Base-by-base conservation (phyloP, 2,797 vertebrate genomes). In the Protonibea diacanthus region DNA sequence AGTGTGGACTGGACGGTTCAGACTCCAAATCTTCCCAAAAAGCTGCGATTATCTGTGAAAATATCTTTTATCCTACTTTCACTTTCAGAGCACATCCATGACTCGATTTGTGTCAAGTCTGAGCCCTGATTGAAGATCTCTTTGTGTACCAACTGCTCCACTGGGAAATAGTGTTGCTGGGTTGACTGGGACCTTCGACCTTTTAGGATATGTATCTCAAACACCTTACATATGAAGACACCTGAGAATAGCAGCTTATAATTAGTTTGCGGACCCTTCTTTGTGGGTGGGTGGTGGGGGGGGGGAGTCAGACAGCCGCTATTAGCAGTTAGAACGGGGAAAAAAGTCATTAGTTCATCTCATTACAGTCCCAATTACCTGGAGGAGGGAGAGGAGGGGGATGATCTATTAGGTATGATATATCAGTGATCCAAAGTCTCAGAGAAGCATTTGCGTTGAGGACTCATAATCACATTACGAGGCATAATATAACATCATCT, bases 331-430 rank as follows among this genome's bases (percentile, higher is more conserved):
- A 82, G 80, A 87, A 74, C 27, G 81, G 33, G 33, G 81, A 81
- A 81, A 84, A 77, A 90, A 89, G 76, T 84, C 76, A 94, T 93
- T 91, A 91, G 85, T 83, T 88, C 62, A 77, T 86, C 88, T 93
- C 85, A 94, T 95, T 93, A 93, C 38, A 77, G 82, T 76, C 70
- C 74, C 58, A 86, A 91, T 91, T 88, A 92, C 88, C 84, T 88
- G 80, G 53, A 78, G 84, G 80, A 89, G 69, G 62, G 62, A 81
- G 65, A 57, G 81, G 33, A 38, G 33, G 33, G 15, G 1, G 58
- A 78, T 86, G 87, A 92, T 91, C 42, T 77, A 90, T 89, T 44
- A 69, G 49, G 2, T 78, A 60, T 89, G 73, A 89, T 82, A 70
- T 56, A 84, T 88, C 81, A 80, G 76, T 70, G 71, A 79, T 88